A percentile compares a stretch with the other conserved stretches of the same genome.
phyloP scores from a whole-genome alignment of 1,140 invertebrate species.

The Lordiphosa clarofinis region DNA sequence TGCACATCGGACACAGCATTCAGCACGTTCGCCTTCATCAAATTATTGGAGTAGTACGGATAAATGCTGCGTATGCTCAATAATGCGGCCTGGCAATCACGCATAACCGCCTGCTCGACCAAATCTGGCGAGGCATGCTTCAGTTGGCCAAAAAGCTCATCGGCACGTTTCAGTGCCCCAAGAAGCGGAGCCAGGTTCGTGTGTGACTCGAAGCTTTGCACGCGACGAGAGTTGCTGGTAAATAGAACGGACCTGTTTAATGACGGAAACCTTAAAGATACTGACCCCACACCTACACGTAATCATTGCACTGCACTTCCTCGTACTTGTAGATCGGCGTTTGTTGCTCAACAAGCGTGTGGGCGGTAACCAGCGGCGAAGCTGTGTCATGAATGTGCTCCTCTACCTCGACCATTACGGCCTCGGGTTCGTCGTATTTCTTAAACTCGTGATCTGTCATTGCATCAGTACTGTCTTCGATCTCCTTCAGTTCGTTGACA shows the following conservation, averaged over 20 bases:
- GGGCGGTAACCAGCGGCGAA: slow-evolving; percentile 83
- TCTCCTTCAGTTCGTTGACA: slow-evolving; percentile 82
- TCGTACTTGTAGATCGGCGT: slow-evolving; percentile 85
- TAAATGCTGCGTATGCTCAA: slow-evolving; percentile 70
- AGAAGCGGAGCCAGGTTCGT: slow-evolving; percentile 68
- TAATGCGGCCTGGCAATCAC: slow-evolving; percentile 58
- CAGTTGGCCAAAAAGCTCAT: slow-evolving; percentile 58
- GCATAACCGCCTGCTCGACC: slow-evolving; percentile 51
- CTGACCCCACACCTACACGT: slow-evolving; percentile 44
- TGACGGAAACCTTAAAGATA: background rate
- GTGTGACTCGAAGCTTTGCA: slow-evolving; percentile 76
- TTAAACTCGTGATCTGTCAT: slow-evolving; percentile 77
- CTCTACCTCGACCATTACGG: slow-evolving; percentile 85
- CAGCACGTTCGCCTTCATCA: slow-evolving; percentile 71
- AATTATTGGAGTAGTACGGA: slow-evolving; percentile 71
- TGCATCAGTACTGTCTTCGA: slow-evolving; percentile 74
- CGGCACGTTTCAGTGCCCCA: slow-evolving; percentile 69
- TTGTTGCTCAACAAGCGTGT: slow-evolving; percentile 83
- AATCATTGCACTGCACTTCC: slow-evolving; percentile 79
- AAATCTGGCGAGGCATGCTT: slow-evolving; percentile 52
- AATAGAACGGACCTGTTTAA: background rate
- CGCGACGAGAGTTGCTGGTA: slow-evolving; percentile 65
- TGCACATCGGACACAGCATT: slow-evolving; percentile 76
- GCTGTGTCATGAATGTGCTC: slow-evolving; percentile 85
- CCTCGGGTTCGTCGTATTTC: slow-evolving; percentile 82